Base-by-base conservation (phyloP, 2,888 invertebrate species). In the Miltochrista miniata region DNA sequence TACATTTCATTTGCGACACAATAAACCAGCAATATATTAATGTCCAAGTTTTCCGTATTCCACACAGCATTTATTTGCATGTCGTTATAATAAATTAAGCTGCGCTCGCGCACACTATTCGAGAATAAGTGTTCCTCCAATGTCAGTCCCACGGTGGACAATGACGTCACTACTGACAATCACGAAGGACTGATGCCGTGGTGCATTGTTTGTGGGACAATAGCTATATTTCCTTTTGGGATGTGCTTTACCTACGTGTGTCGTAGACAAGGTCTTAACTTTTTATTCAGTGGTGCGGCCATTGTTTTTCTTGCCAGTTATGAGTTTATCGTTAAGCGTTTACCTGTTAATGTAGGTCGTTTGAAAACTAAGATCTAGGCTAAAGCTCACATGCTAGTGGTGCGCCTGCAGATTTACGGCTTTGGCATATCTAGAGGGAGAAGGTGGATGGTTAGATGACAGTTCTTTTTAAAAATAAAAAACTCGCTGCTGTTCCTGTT, bases 111-210 rank as follows among this genome's bases (percentile, higher is more conserved):
- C 48, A 53, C 56, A 13, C 11, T 35, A 40, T 40, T 30, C 35
- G 40, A 45, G 35, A 44, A 31, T 44, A 38, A 53, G 55, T 41
- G 61, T 64, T 70, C 65, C 72, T 74, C 67, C 87, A 87, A 87
- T 87, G 87, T 78, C 86, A 33, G 71, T 89, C 89, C 79, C 89
- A 89, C 88, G 85, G 70, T 78, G 74, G 79, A 74, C 74, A 68
- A 62, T 77, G 81, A 79, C 79, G 80, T 76, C 78, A 71, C 35
- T 13, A 13, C 65, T 60, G 67, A 70, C 74, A 72, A 73, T 68
- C 61, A 62, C 59, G 74, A 69, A 79, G 77, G 74, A 78, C 70
- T 62, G 38, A 38, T 15, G 31, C 50, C 54, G 65, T 54, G 56
- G 54, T 42, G 63, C 56, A 81, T 81, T 81, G 82, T 82, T 71